Base-by-base conservation (phyloP, 1,140 invertebrate genomes). In the Gerris buenoi region DNA sequence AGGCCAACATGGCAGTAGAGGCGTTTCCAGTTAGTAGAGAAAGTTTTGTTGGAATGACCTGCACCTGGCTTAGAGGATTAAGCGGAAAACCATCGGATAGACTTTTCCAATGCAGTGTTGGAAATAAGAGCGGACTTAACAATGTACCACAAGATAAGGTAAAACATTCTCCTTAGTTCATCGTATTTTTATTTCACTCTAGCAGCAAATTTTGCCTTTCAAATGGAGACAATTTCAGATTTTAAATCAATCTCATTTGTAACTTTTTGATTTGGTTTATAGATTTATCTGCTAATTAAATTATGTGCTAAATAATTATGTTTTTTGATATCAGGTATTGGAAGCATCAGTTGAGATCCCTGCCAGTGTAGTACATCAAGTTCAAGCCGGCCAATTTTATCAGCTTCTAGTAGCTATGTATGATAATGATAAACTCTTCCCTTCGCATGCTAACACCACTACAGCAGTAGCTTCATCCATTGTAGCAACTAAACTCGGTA, bases 271-370 rank as follows among this genome's bases (percentile, higher is more conserved):
- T n/a, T n/a, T n/a, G n/a, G n/a, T n/a, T n/a, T n/a, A n/a, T n/a
- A n/a, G n/a, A n/a, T n/a, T n/a, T n/a, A n/a, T n/a, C n/a, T n/a
- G n/a, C n/a, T n/a, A n/a, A n/a, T n/a, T n/a, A n/a, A n/a, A n/a
- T n/a, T n/a, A n/a, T n/a, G n/a, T n/a, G n/a, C n/a, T n/a, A n/a
- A n/a, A n/a, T n/a, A n/a, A n/a, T n/a, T n/a, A n/a, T n/a, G n/a
- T n/a, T n/a, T n/a, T n/a, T n/a, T n/a, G n/a, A n/a, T n/a, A 27
- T 23, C 59, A 71, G 64, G 79, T 81, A 26, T 81, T 89, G 63
- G 86, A 88, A 73, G 87, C 87, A 2, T 85, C 84, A 1, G 81
- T 88, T 29, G 85, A 88, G 73, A 80, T 90, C 27, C 88, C 88
- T 0, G 79, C 81, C 29, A 84, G 82, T 3, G 76, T 89, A 18